Evolutionary conservation across 2,888 invertebrate genomes (phyloP), one percentile per base, ranked within the genome.

Genomic region (Agrotis clavis): DNA sequence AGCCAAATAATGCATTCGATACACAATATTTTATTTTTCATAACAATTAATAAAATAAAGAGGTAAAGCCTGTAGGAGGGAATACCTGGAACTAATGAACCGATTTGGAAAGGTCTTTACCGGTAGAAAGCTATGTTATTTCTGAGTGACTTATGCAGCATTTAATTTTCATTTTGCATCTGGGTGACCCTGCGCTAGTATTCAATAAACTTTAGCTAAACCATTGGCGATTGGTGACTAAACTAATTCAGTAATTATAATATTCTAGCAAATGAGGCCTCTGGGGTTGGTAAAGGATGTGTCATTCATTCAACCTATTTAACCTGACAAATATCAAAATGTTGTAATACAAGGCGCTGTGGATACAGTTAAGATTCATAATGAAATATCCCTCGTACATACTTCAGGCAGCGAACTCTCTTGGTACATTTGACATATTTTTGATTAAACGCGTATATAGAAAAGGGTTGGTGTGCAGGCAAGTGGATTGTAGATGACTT

Each of bases 401-500:
- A 48, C 7, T 45, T 74, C 30, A 69, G 48, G 19, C 35, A 70
- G 70, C 6, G n/a, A 66, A 61, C 30, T 59, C 25, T 63, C 60
- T 78, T 47, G 66, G 56, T 48, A 65, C 11, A 61, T 71, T 73
- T 81, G 74, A 56, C 21, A 71, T 74, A 77, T 76, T 76, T 84
- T 78, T 86, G 74, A 84, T 82, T 84, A 82, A 74, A 79, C 69
- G 47, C 68, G 62, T 81, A 64, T 74, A 74, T 79, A 70, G 53
- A 61, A 74, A 79, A 75, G 71, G 84, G 70, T 75, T 75, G 57
- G 71, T 83, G 63, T 75, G 74, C 74, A 82, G 77, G 71, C 71
- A 84, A 87, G 84, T 86, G 84, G 83, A 83, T 89, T 86, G 84
- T 71, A 86, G 86, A 85, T 77, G 86, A 87, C 83, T 87, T 85